These are phyloP conservation scores for Chloropsis hardwickii DNA, from an alignment of 2,113 vertebrate species.

Conservation along the genomic window DNA sequence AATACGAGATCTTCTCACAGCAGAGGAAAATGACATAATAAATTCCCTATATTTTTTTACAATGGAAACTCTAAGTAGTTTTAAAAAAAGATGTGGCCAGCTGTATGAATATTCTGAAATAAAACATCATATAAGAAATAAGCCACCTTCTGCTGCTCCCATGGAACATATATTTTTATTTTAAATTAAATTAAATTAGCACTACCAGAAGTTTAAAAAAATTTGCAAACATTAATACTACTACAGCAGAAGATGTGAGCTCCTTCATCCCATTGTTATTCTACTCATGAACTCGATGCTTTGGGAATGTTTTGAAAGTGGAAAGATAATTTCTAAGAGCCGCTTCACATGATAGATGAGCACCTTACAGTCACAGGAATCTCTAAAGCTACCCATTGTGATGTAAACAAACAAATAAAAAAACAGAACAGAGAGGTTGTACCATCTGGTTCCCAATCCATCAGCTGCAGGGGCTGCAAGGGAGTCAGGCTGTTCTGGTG, in stretches of 20 bases:
- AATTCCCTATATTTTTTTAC: neutral
- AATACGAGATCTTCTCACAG: neutral
- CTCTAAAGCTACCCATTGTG: neutral
- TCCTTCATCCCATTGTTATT: neutral
- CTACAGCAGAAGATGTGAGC: neutral
- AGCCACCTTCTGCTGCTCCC: neutral
- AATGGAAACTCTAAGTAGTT: neutral
- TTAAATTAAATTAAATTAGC: neutral
- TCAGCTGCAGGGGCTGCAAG: neutral
- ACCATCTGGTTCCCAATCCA: neutral
- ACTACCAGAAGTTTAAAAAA: neutral
- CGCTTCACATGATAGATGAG: neutral
- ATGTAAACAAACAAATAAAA: neutral
- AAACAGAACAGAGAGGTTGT: neutral
- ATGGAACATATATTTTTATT: neutral
- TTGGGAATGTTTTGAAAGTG: neutral
- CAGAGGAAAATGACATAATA: neutral
- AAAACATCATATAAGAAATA: neutral
- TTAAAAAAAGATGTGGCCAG: neutral
- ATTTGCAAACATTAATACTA: neutral
- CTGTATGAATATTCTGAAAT: neutral
- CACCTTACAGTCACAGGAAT: neutral
- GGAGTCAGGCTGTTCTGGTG: neutral
- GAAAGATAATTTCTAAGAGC: neutral
- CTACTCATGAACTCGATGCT: neutral